These are phyloP conservation scores for Ibidorhyncha struthersii DNA, from an alignment of 2,113 vertebrate genomes.

Conservation along the genomic window DNA sequence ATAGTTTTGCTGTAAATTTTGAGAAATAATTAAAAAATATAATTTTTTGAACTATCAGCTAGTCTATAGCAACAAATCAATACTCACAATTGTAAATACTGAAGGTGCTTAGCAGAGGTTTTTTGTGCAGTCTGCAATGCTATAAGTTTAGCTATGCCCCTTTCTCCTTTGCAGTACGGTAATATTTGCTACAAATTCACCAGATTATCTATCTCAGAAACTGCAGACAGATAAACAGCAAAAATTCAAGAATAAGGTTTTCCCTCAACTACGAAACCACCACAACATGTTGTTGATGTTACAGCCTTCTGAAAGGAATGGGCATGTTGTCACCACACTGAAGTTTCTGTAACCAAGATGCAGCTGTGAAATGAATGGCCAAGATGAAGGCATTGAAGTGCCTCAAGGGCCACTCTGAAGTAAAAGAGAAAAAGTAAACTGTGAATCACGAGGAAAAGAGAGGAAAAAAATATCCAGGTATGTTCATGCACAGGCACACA, in stretches of 20 bases:
- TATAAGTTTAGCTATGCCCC: neutral
- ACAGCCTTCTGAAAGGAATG: neutral
- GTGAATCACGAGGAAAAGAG: constrained; percentile 1
- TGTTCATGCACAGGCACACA: neutral
- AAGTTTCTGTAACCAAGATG: neutral
- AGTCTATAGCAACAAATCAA: neutral
- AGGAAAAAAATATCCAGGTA: neutral
- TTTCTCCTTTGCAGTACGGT: neutral
- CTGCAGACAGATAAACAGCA: neutral
- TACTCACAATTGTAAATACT: neutral
- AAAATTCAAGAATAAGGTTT: neutral
- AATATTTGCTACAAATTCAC: neutral
- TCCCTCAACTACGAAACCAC: neutral
- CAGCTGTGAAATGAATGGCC: neutral
- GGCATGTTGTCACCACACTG: neutral
- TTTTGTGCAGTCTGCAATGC: neutral
- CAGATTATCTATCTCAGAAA: neutral
- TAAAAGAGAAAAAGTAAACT: constrained; percentile 26
- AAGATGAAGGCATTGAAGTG: neutral
- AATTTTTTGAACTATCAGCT: neutral
- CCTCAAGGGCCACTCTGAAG: neutral
- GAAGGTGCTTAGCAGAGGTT: neutral
- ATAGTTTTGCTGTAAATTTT: neutral
- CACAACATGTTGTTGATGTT: neutral
- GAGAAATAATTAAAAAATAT: neutral